Evolutionary conservation across 1,140 invertebrate genomes (phyloP).

Genomic region (Drosophila tropicalis): DNA sequence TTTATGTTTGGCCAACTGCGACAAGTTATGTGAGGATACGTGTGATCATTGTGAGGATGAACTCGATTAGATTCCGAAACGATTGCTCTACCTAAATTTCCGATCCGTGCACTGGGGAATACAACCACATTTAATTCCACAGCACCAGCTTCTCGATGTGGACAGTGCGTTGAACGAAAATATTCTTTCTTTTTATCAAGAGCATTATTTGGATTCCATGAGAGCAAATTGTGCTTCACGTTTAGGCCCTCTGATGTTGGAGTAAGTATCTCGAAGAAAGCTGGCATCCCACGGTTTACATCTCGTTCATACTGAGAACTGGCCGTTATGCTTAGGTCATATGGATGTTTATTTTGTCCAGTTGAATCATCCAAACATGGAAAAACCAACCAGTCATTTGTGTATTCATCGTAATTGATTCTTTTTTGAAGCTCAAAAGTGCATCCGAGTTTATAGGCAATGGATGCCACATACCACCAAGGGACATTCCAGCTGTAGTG

Average conservation of each 20-base stretch:
- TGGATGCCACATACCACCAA: neutral
- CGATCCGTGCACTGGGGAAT: neutral
- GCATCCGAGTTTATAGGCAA: neutral
- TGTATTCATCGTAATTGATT: too few relatives aligned
- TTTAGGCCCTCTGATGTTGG: too few relatives aligned
- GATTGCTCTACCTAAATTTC: too few relatives aligned
- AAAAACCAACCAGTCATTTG: too few relatives aligned
- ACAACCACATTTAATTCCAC: conserved; percentile 2
- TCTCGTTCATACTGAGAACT: neutral
- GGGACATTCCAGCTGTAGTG: conserved; percentile 5
- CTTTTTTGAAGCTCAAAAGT: neutral
- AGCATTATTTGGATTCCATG: neutral
- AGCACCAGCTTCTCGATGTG: neutral
- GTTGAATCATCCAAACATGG: too few relatives aligned
- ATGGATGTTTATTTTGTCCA: neutral
- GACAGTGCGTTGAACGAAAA: too few relatives aligned
- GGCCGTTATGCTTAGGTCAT: neutral
- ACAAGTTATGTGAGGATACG: neutral
- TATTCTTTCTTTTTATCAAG: neutral
- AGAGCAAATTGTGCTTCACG: neutral
- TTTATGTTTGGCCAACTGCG: neutral
- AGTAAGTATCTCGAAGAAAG: neutral
- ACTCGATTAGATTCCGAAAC: neutral
- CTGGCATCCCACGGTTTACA: neutral
- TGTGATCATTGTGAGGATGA: neutral